Conservation (phyloP, 2,113 vertebrate species). For the Heterotis niloticus region DNA sequence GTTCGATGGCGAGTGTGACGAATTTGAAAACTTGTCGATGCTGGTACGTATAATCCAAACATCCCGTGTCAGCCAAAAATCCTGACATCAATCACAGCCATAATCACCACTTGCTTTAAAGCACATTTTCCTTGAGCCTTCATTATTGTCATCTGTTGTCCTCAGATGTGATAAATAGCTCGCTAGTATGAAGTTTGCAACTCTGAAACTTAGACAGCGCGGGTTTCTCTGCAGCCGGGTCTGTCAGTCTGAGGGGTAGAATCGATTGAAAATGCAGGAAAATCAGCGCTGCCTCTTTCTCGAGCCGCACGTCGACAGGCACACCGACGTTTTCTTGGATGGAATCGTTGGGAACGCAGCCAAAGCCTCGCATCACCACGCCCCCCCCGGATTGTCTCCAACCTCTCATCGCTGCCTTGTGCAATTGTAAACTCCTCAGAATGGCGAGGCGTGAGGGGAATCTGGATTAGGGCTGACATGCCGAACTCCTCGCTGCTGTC, state of each 20-base stretch:
- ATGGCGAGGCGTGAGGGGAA: slow-evolving; percentile 18
- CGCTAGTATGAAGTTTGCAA: background rate
- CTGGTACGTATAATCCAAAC: too few species aligned
- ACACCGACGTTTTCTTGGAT: slow-evolving; percentile 22
- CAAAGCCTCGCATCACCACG: background rate
- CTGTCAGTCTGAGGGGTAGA: background rate
- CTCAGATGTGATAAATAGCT: background rate
- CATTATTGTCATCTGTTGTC: background rate
- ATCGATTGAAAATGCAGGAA: background rate
- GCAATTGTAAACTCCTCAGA: slow-evolving; percentile 8
- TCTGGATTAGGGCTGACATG: background rate
- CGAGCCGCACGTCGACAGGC: slow-evolving; percentile 13
- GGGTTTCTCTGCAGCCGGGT: background rate
- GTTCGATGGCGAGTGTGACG: too few species aligned
- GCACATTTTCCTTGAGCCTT: background rate
- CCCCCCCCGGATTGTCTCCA: slow-evolving; percentile 5
- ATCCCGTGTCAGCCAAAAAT: background rate
- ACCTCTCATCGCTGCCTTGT: slow-evolving; percentile 1
- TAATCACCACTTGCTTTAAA: background rate
- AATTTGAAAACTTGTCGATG: too few species aligned
- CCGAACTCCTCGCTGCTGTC: slow-evolving; percentile 4
- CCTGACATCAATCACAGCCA: background rate
- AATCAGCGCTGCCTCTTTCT: background rate
- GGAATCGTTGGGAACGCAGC: background rate
- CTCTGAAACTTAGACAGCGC: background rate